Conservation (phyloP, 2,113 vertebrate species). For the Lophura nycthemera region DNA sequence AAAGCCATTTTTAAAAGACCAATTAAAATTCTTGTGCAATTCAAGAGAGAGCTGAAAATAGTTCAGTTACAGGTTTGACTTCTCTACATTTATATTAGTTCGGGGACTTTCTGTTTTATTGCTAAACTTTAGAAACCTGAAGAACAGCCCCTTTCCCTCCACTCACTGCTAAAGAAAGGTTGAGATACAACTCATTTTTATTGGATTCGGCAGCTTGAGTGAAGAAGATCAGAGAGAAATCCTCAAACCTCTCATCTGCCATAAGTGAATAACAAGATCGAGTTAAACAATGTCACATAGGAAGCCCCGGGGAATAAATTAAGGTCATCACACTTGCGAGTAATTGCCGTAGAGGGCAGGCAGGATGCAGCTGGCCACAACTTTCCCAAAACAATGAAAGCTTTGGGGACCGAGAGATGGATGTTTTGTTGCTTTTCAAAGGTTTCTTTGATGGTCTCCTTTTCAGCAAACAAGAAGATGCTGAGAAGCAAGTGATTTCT, state of each 20-base stretch:
- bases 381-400: neutral
- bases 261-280: neutral
- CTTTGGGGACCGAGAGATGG: neutral
- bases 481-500: neutral
- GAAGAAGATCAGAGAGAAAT: neutral
- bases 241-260: neutral
- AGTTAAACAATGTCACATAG: neutral
- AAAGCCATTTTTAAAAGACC: neutral
- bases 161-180: neutral
- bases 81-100: neutral
- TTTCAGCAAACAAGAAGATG: neutral
- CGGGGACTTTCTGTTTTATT: neutral
- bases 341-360: neutral
- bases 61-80: neutral
- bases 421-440: neutral
- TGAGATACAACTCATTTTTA: neutral
- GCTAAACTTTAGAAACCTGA: neutral
- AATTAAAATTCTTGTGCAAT: neutral
- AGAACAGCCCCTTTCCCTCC: fast-evolving
- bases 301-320: neutral
- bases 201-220: neutral
- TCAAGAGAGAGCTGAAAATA: neutral
- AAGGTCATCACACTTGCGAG: neutral
- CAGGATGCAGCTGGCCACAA: neutral
- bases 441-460: neutral